Conservation (phyloP, 2,113 vertebrate genomes). For the Cinclus cinclus region DNA sequence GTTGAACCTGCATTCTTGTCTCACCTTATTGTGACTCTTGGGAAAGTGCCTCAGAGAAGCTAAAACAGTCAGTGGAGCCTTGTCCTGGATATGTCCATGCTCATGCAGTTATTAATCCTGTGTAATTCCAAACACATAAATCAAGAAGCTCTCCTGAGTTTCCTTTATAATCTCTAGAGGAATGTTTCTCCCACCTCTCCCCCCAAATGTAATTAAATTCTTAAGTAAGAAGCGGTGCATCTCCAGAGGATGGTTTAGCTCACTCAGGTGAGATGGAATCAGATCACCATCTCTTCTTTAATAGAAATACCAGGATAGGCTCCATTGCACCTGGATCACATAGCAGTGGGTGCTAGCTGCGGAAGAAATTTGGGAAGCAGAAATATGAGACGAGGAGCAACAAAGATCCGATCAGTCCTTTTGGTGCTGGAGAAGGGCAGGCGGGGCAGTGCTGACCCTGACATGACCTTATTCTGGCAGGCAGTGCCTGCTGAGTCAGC, state of each 20-base stretch:
- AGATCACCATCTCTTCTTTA: background rate
- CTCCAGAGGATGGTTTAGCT: background rate
- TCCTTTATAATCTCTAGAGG: background rate
- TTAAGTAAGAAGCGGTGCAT: background rate
- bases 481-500: background rate
- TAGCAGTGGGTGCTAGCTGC: background rate
- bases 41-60: background rate
- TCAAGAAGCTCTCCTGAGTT: background rate
- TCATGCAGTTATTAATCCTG: background rate
- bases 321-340: background rate
- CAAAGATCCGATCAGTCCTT: background rate
- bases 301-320: background rate
- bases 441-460: background rate
- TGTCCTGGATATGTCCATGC: background rate
- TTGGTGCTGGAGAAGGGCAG: background rate
- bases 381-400: background rate
- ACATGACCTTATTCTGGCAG: background rate
- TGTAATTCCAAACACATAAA: background rate
- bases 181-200: background rate
- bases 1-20: background rate
- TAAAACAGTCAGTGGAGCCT: background rate
- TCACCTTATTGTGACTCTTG: background rate
- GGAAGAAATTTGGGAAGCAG: background rate
- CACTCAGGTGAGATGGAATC: background rate
- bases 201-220: background rate